Percentiles rank a stretch among this genome's conserved stretches.
Conservation (phyloP, 1,140 invertebrate genomes). For the Penaeus chinensis region DNA sequence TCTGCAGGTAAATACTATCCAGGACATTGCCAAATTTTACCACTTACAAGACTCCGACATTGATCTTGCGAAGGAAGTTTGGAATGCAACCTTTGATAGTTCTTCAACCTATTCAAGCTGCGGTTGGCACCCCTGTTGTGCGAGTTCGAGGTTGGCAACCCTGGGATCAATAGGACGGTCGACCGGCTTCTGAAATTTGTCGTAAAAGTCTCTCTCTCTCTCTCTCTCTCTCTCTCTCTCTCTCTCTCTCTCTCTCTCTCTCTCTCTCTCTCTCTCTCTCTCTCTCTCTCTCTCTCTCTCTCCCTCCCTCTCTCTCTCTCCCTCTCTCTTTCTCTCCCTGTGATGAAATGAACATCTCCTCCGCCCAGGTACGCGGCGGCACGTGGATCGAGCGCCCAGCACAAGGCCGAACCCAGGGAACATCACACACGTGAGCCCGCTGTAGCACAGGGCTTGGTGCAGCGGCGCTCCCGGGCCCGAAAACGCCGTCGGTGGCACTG, state of each 20-base stretch:
- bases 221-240: not conserved
- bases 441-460: too few species aligned
- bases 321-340: not conserved
- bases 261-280: not conserved
- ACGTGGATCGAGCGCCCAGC: too few species aligned
- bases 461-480: too few species aligned
- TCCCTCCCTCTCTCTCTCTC: not conserved
- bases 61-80: too few species aligned
- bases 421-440: too few species aligned
- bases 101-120: not conserved
- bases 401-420: too few species aligned
- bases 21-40: too few species aligned
- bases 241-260: not conserved
- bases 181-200: conserved; percentile 43
- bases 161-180: conserved; percentile 46
- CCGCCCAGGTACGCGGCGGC: too few species aligned
- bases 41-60: too few species aligned
- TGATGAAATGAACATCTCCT: too few species aligned
- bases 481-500: too few species aligned
- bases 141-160: conserved; percentile 26
- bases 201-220: not conserved
- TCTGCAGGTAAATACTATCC: too few species aligned
- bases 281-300: not conserved
- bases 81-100: not conserved
- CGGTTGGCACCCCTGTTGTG: conserved; percentile 32